Evolutionary conservation across 1,140 invertebrate species (phyloP), one percentile per base, ranked within the genome.

Genomic region (Papilio helenus): DNA sequence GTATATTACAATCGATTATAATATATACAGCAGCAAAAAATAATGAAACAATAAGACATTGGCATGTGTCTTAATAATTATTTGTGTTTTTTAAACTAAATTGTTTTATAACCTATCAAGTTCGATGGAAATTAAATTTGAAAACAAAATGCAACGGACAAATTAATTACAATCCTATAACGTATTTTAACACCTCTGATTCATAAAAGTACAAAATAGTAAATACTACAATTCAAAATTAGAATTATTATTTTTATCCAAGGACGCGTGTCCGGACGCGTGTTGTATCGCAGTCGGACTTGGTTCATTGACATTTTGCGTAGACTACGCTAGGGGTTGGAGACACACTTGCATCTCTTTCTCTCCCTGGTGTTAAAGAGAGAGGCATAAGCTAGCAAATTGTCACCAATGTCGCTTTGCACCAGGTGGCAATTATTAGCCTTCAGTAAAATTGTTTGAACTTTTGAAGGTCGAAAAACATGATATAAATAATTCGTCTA

Each of bases 391-490:
- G 84, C 86, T 87, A 89, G 86, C 85, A 88, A 90, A 92, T 92
- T 92, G 86, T 92, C 92, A 87, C 86, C 76, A 77, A 79, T 83
- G 85, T 89, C 85, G 88, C 89, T 82, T 87, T 84, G 90, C 85
- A 92, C 85, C 92, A 92, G 92, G 91, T 94, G 92, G 82, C 82
- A 81, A 90, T 91, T 87, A 92, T 93, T 87, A 87, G 81, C 86
- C 79, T 87, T 89, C 84, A 89, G 84, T 88, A 90, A 86, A 87
- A 84, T 84, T 85, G 79, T 85, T 89, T 91, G 86, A 92, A 92
- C 88, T 92, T 92, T 92, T 90, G 91, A 93, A 93, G 91, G 92
- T 93, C 91, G 87, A 93, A 91, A 92, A 93, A 87, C 84, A 85
- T 82, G 72, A 76, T 39, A 79, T 39, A 39, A 49, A 72, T n/a